Base-by-base conservation (phyloP, 1,140 invertebrate genomes). In the Hyphantria cunea region DNA sequence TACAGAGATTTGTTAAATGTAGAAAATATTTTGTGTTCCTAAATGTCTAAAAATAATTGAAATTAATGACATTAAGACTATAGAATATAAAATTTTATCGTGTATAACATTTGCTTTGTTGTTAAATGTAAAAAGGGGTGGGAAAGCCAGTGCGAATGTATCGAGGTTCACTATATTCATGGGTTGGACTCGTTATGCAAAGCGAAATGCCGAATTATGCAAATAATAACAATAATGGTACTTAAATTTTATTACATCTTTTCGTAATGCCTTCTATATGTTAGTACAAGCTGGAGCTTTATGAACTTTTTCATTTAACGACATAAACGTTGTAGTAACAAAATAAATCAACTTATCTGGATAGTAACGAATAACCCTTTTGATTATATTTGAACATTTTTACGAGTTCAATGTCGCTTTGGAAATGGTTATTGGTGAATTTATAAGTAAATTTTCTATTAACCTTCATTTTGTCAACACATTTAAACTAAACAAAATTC, bases 101-200 rank as follows among this genome's bases (percentile, higher is more conserved):
- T 3, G 5, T 25, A 25, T 25, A 3, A 25, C 17, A 25, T 25
- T 25, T 25, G 5, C 17, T 25, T 25, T 3, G 17, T 25, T 25
- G 17, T 1, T 25, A 25, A 5, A 25, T 25, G 17, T 25, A 25
- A 25, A n/a, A n/a, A 15, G 47, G 69, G 51, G 65, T 31, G 41
- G 45, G 17, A 61, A 42, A 41, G 52, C 42, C 55, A 68, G 64
- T 64, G 68, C 55, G 56, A 72, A 69, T 69, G 58, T 62, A 65
- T 52, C 15, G 53, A 61, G 54, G 17, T 25, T 25, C 69, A 37
- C 49, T 61, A 70, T 66, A 73, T 73, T 70, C 71, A 73, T 73
- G 64, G 47, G 64, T 50, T 63, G 63, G 67, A 69, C 64, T 67
- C 70, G 68, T 73, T 73, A 73, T 73, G 71, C 68, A 68, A 74